These are phyloP conservation scores for Ficedula albicollis DNA, from an alignment of 2,797 vertebrate species.

Conservation along the genomic window DNA sequence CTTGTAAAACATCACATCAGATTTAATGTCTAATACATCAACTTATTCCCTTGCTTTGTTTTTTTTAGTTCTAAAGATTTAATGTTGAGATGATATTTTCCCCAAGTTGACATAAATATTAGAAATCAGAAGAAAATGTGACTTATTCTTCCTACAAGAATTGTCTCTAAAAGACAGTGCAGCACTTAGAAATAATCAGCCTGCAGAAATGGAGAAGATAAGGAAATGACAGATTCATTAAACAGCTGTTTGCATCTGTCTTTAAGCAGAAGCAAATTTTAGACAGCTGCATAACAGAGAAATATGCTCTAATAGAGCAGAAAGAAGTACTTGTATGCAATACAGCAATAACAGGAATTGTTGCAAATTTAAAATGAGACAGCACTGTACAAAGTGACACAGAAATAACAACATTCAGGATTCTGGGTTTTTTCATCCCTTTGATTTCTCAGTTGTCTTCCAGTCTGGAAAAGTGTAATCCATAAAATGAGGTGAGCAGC, in stretches of 20 bases:
- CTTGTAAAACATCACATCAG: conserved; percentile 63
- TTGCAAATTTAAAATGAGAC: conserved; percentile 34
- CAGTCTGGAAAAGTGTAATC: not conserved
- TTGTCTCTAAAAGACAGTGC: conserved; percentile 14
- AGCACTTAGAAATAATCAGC: conserved; percentile 42
- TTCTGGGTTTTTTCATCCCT: not conserved
- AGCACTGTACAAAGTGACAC: not conserved
- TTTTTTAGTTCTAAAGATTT: conserved; percentile 34
- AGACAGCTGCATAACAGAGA: conserved; percentile 31
- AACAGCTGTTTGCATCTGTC: conserved; percentile 42
- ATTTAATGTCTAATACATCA: conserved; percentile 59
- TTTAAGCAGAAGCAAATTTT: conserved; percentile 20
- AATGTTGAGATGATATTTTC: conserved; percentile 52
- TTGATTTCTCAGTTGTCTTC: not conserved
- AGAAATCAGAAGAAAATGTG: conserved; percentile 46
- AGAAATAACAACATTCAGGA: not conserved
- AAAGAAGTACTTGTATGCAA: not conserved
- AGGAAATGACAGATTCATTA: conserved; percentile 38
- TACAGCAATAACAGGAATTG: not conserved
- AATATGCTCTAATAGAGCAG: not conserved
- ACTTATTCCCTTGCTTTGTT: not conserved
- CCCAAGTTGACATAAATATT: conserved; percentile 58
- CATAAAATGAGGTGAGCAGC: not conserved
- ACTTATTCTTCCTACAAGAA: conserved; percentile 23
- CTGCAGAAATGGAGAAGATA: not conserved